Evolutionary conservation across 2,888 invertebrate species (phyloP).

Genomic region (Watsonalla binaria): DNA sequence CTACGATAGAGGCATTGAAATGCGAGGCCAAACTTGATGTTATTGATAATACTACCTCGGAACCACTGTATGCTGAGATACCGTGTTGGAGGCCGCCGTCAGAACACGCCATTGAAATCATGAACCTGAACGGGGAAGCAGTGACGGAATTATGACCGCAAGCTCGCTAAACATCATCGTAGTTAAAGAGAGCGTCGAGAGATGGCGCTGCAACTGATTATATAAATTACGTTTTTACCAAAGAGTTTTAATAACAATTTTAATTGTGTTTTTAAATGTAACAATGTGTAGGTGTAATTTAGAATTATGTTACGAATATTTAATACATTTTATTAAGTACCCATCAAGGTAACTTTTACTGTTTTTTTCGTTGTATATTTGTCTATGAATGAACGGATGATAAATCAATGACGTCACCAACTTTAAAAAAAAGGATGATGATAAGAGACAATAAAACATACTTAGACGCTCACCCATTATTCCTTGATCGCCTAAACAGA

Average conservation of each 20-base stretch:
- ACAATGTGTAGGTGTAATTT: conserved; percentile 1
- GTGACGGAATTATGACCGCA: conserved; percentile 71
- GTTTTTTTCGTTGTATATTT: no score
- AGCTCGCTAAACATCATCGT: conserved; percentile 1
- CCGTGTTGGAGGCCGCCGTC: conserved; percentile 75
- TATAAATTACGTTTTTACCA: conserved; percentile 13
- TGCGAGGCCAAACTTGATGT: conserved; percentile 66
- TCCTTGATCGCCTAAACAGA: no score
- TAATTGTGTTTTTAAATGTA: conserved; percentile 2
- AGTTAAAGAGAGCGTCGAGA: conserved; percentile 20
- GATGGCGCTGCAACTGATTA: conserved; percentile 41
- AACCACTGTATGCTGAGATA: conserved; percentile 84
- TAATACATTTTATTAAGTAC: conserved; percentile 1
- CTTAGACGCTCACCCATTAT: no score
- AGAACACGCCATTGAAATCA: conserved; percentile 65
- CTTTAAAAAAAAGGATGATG: no score
- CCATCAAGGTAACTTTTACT: no score
- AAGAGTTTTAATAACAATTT: conserved; percentile 17
- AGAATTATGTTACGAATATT: conserved; percentile 1
- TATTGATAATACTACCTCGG: conserved; percentile 62
- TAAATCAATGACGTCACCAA: no score
- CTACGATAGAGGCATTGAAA: conserved; percentile 64
- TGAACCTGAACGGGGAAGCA: conserved; percentile 69
- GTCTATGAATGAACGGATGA: no score
- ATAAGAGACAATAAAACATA: no score